Percentiles rank a stretch among this genome's conserved stretches.
Conservation (phyloP, 2,888 invertebrate species). For the Ornithoptera priamus region DNA sequence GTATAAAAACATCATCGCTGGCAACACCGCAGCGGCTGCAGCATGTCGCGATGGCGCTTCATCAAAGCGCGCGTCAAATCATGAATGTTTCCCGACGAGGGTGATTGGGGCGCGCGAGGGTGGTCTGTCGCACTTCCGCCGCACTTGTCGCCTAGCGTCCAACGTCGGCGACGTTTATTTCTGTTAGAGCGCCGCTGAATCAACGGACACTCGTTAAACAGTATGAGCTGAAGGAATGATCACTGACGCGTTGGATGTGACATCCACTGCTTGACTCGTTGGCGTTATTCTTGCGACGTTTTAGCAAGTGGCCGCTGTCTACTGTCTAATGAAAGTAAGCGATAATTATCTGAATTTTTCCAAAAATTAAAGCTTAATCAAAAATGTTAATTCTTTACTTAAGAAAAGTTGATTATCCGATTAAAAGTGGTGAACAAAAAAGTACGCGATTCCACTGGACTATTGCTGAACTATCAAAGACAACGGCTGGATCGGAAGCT, state of each 20-base stretch:
- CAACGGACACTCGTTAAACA: background rate
- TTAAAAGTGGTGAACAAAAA: no score
- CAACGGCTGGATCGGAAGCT: no score
- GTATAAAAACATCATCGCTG: slow-evolving; percentile 69
- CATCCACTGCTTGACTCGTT: background rate
- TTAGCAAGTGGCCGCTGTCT: background rate
- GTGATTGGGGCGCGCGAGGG: slow-evolving; percentile 71
- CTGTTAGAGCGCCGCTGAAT: background rate
- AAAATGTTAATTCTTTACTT: no score
- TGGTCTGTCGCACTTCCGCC: slow-evolving; percentile 66
- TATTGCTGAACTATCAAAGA: no score
- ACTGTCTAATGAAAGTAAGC: background rate
- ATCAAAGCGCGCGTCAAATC: slow-evolving; percentile 71
- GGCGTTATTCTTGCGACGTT: background rate
- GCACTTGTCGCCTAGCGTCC: slow-evolving; percentile 39
- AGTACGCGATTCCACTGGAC: no score
- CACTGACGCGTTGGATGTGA: background rate
- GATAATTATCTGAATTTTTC: no score
- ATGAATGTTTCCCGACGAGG: slow-evolving; percentile 73
- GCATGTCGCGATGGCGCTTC: slow-evolving; percentile 44
- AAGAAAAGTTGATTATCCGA: no score
- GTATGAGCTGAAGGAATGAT: background rate
- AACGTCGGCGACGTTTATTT: slow-evolving; percentile 52
- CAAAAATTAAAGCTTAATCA: no score
- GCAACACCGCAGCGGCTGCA: slow-evolving; percentile 48